Conservation (phyloP, 2,888 invertebrate genomes). For the Rotaria socialis region DNA sequence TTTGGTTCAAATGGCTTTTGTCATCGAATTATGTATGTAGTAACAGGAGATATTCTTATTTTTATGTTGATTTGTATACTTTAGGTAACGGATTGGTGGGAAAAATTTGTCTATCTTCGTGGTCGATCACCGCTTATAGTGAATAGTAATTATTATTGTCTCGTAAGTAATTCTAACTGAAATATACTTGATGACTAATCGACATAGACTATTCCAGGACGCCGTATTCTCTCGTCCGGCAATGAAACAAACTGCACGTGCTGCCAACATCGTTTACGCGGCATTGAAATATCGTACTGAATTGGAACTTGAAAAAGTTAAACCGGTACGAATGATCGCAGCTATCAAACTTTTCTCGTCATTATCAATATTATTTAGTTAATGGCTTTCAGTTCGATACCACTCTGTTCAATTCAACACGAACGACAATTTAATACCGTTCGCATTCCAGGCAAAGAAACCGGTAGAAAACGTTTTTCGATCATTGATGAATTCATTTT, state of each 20-base stretch:
- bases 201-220: background rate
- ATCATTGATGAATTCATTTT: too few species aligned
- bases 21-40: slow-evolving; percentile 62
- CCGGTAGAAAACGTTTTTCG: slow-evolving; percentile 52
- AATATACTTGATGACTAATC: too few species aligned
- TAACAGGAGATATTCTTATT: background rate
- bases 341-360: background rate
- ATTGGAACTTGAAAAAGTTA: slow-evolving; percentile 86
- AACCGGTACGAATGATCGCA: slow-evolving; percentile 67
- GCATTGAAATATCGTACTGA: slow-evolving; percentile 79
- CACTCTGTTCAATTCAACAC: slow-evolving; percentile 94
- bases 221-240: slow-evolving; percentile 55
- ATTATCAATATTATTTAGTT: background rate
- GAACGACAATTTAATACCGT: slow-evolving; percentile 94
- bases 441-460: slow-evolving; percentile 84
- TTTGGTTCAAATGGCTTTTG: slow-evolving; percentile 87
- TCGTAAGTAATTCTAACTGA: slow-evolving; percentile 60
- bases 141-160: slow-evolving; percentile 96
- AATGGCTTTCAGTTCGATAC: slow-evolving; percentile 80
- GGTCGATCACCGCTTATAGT: slow-evolving; percentile 93
- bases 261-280: slow-evolving; percentile 78
- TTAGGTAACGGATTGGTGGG: slow-evolving; percentile 83
- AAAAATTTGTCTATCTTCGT: slow-evolving; percentile 92
- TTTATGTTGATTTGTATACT: background rate
- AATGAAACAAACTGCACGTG: slow-evolving; percentile 68